These are phyloP conservation scores for Anastrepha obliqua DNA, from an alignment of 1,140 invertebrate genomes.

Conservation along the genomic window DNA sequence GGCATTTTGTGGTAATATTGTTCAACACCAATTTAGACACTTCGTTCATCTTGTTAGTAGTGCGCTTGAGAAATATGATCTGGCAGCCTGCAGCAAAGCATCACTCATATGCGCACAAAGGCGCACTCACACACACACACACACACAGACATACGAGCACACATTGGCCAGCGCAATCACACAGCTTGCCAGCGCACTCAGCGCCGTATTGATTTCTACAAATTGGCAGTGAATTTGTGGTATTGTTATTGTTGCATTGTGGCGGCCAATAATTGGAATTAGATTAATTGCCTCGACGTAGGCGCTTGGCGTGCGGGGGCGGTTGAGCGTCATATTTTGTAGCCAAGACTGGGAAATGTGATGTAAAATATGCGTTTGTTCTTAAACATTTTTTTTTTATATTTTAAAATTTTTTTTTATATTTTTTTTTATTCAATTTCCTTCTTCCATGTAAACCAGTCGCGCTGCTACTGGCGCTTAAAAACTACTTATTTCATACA, in stretches of 20 bases:
- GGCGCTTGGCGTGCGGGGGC: not conserved
- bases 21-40: constrained; percentile 74
- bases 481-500: constrained; percentile 25
- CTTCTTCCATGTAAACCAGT: not conserved
- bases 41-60: constrained; percentile 74
- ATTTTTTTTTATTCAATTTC: not conserved
- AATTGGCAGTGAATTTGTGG: constrained; percentile 49
- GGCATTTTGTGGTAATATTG: constrained; percentile 66
- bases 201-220: constrained; percentile 54
- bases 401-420: not conserved
- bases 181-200: not conserved
- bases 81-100: constrained; percentile 33
- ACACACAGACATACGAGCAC: not conserved
- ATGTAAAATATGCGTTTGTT: not conserved
- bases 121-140: not conserved
- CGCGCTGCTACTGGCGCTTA: constrained; percentile 31
- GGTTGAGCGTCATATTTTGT: constrained; percentile 23
- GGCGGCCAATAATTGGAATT: constrained; percentile 72
- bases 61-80: constrained; percentile 60
- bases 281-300: constrained; percentile 67
- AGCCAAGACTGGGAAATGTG: not conserved
- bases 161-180: not conserved
- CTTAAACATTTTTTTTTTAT: not conserved
- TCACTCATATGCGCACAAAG: not conserved
- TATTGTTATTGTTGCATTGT: constrained; percentile 53